Conservation (phyloP, 2,888 invertebrate species). For the Tetropium fuscum region DNA sequence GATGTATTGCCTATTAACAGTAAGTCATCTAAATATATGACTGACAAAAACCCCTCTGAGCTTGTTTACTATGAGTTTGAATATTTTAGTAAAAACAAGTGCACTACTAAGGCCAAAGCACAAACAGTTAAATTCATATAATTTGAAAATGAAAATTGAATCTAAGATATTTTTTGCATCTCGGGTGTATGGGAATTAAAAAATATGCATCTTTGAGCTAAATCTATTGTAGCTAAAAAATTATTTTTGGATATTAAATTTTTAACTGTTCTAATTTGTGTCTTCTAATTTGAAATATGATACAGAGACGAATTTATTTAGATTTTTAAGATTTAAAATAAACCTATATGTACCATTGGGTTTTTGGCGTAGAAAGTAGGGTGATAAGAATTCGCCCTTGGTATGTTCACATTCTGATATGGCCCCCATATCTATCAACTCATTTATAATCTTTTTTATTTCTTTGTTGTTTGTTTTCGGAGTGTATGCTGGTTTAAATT, state of each 20-base stretch:
- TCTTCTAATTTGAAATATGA: constrained; percentile 1
- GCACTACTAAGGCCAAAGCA: neutral
- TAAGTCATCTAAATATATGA: too few species aligned
- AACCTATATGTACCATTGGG: neutral
- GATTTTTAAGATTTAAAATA: constrained; percentile 3
- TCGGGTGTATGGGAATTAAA: neutral
- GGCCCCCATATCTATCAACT: neutral
- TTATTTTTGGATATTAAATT: neutral
- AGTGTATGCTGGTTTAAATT: neutral
- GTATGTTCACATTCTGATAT: neutral
- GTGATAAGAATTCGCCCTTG: neutral
- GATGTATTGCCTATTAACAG: too few species aligned
- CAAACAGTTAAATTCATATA: constrained; percentile 2
- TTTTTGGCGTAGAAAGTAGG: neutral
- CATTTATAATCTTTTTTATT: neutral
- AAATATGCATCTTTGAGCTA: neutral
- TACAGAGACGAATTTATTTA: neutral
- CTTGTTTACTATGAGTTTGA: neutral
- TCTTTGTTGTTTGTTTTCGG: neutral
- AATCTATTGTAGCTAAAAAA: neutral
- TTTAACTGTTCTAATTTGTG: neutral
- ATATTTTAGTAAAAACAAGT: neutral
- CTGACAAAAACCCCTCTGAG: too few species aligned
- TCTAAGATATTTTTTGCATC: neutral
- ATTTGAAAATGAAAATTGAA: neutral